Percentiles rank a stretch among this genome's conserved stretches.
Conservation (phyloP, 2,797 vertebrate species). For the Ceryle rudis region DNA sequence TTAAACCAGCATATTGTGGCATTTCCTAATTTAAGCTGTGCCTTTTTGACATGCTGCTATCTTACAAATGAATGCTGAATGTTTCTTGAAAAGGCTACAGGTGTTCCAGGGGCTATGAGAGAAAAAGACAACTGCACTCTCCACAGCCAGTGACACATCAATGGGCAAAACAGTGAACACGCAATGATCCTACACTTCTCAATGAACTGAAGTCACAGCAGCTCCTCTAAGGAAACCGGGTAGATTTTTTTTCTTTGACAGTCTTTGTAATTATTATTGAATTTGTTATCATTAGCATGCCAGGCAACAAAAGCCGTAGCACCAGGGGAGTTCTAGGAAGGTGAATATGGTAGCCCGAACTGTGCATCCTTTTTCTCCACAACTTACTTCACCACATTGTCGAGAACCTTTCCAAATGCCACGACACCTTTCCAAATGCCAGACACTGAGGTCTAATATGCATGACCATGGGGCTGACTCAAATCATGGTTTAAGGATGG, state of each 20-base stretch:
- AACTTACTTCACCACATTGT: background rate
- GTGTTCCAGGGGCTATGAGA: background rate
- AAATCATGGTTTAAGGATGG: background rate
- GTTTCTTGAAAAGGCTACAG: background rate
- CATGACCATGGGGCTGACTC: background rate
- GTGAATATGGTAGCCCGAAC: accelerated
- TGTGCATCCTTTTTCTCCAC: background rate
- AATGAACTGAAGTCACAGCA: background rate
- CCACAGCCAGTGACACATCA: background rate
- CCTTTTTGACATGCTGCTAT: background rate
- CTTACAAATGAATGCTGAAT: background rate
- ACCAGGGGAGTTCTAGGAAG: background rate
- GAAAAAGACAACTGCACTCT: background rate
- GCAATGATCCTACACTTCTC: background rate
- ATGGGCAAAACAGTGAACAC: background rate
- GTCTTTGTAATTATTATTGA: background rate
- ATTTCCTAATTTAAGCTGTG: background rate
- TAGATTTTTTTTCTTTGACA: background rate
- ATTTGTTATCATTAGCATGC: background rate
- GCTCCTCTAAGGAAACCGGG: background rate
- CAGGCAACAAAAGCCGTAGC: background rate
- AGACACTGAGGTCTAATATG: background rate
- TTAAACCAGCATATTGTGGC: background rate
- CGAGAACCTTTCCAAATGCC: background rate
- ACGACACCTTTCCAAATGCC: background rate